Evolutionary conservation across 2,113 vertebrate species (phyloP), one percentile per base, ranked within the genome.

Genomic region (Coptodon rendalli): DNA sequence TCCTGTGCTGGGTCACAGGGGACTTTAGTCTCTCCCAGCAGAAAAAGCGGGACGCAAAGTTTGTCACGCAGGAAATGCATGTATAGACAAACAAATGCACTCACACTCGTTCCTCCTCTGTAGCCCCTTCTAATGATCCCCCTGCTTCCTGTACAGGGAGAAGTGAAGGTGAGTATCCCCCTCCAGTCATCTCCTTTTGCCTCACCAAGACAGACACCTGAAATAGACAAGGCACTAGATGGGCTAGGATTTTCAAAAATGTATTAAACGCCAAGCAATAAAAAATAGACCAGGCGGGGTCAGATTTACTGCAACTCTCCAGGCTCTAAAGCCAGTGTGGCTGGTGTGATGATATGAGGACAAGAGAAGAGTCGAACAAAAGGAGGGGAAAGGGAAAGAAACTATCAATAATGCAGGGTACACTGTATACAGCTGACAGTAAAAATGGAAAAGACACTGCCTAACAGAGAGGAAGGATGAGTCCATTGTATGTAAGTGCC

Each of bases 231-330:
- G 86, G 81, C 73, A 84, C 78, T 63, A 57, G 45, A 73, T 80
- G 84, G 89, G 90, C 86, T 81, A 66, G 90, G 87, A 84, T 92
- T 93, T 94, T 95, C 89, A 93, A 96, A 95, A 94, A 95, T 95
- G 91, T 89, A 95, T 96, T 95, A 96, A 95, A 94, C 91, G 88
- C 93, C 86, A 91, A 87, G 85, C 88, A 93, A 95, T 95, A 88
- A 96, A 96, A 95, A 90, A 95, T 95, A 93, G 91, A 96, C 91
- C 93, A 91, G 91, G 83, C 83, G 92, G 93, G 94, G 90, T 95
- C 91, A 94, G 88, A 93, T 91, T 90, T 56, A 14, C 90, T 87
- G 89, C 86, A 91, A 87, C 45, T 93, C 93, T 93, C 91, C 76
- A 81, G 92, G 85, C 93, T 89, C 86, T 79, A 16, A 53, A 78